phyloP scores from a whole-genome alignment of 2,888 invertebrate species.

The Limnephilus marmoratus region DNA sequence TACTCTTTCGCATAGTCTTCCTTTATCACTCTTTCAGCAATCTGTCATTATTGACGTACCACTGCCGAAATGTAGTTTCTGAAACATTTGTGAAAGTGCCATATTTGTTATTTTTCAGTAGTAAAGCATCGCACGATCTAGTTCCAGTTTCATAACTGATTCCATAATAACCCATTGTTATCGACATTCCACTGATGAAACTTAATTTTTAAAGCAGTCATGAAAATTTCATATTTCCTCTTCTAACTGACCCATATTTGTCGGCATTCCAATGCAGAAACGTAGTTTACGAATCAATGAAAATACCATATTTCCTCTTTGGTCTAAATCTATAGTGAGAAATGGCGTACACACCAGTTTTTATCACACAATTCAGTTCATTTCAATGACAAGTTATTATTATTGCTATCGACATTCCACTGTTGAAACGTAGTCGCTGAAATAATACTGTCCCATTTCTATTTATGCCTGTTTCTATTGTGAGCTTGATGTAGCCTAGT shows the following conservation, averaged over 20 bases:
- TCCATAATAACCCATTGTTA: no score
- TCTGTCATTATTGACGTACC: background rate
- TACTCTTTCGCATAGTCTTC: no score
- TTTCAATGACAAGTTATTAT: background rate
- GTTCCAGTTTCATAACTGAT: no score
- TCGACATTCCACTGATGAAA: background rate
- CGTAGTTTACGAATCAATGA: no score
- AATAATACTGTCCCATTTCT: background rate
- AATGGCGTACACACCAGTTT: background rate
- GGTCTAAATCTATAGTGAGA: no score
- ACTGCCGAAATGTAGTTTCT: background rate
- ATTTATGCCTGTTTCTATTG: background rate
- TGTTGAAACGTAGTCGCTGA: background rate
- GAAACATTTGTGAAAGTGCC: background rate
- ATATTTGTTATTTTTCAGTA: background rate
- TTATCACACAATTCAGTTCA: background rate
- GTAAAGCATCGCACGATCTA: background rate
- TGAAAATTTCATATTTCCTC: background rate
- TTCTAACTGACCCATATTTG: background rate
- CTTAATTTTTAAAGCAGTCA: background rate
- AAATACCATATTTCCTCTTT: no score
- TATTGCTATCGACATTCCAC: background rate
- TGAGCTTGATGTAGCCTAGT: no score
- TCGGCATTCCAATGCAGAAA: no score
- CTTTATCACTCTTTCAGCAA: no score